Conservation (phyloP, 2,888 invertebrate genomes). For the Dicycla oo region DNA sequence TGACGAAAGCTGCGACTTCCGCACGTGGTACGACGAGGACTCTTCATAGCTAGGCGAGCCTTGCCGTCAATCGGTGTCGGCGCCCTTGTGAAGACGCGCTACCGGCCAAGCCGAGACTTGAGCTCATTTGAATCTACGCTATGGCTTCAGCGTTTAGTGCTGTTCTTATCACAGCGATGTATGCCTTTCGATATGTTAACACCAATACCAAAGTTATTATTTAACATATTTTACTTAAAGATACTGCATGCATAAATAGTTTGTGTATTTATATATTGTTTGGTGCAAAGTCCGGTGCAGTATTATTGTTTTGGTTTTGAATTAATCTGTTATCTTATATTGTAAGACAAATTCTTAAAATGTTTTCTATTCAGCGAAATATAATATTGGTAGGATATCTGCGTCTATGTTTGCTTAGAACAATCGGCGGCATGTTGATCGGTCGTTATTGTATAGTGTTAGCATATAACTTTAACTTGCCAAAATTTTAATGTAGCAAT, state of each 20-base stretch:
- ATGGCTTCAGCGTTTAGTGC: conserved; percentile 66
- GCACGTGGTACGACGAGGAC: conserved; percentile 88
- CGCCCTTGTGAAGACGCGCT: conserved; percentile 68
- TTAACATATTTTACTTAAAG: conserved; percentile 74
- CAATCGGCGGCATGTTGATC: conserved; percentile 20
- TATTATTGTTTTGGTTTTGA: conserved; percentile 76
- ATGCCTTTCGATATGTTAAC: conserved; percentile 79
- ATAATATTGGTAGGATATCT: conserved; percentile 49
- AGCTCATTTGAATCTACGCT: conserved; percentile 62
- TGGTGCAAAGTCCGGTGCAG: conserved; percentile 76
- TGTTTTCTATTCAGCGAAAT: conserved; percentile 58
- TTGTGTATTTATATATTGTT: conserved; percentile 75
- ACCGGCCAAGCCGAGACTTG: conserved; percentile 55
- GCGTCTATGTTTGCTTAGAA: conserved; percentile 23
- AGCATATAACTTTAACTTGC: conserved; percentile 50
- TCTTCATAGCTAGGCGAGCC: conserved; percentile 82
- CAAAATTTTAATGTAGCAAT: conserved; percentile 36
- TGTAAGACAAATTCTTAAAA: conserved; percentile 60
- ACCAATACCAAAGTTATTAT: conserved; percentile 89
- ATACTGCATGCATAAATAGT: conserved; percentile 77
- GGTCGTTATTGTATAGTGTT: conserved; percentile 32
- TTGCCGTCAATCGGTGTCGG: conserved; percentile 65
- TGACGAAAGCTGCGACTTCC: conserved; percentile 86
- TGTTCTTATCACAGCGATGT: conserved; percentile 62
- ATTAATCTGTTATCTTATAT: conserved; percentile 67